Conservation (phyloP, 2,797 vertebrate genomes). For the Gila robusta region DNA sequence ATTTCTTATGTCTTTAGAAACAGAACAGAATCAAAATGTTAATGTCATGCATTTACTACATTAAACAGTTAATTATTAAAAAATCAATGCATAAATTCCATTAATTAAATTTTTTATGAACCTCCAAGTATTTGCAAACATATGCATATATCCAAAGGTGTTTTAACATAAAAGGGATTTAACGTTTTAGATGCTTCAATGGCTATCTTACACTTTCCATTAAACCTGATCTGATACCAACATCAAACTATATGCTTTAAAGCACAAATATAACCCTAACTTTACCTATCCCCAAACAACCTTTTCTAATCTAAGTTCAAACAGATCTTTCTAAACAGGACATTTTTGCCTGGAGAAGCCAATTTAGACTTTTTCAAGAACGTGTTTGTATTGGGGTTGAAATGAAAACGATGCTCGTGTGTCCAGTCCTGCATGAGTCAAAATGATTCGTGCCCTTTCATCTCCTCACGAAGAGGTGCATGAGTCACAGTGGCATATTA, state of each 20-base stretch:
- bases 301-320: slow-evolving; percentile 2
- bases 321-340: not conserved
- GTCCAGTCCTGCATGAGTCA: slow-evolving; percentile 17
- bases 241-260: not conserved
- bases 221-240: not conserved
- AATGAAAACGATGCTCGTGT: slow-evolving; percentile 22
- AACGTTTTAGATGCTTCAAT: not conserved
- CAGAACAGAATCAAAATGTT: not conserved
- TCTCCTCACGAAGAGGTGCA: slow-evolving; percentile 32
- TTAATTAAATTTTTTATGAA: not conserved
- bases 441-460: slow-evolving; percentile 30
- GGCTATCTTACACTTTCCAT: not conserved
- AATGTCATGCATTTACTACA: not conserved
- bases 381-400: slow-evolving; percentile 12
- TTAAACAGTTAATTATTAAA: not conserved
- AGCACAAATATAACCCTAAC: not conserved
- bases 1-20: not conserved
- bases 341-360: not conserved
- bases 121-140: not conserved
- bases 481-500: slow-evolving; percentile 51
- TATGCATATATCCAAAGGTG: not conserved
- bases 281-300: not conserved
- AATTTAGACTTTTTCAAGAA: slow-evolving; percentile 17
- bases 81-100: not conserved
- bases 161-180: slow-evolving; percentile 1